Evolutionary conservation across 2,888 invertebrate species (phyloP).

Genomic region (Phengaris arion): DNA sequence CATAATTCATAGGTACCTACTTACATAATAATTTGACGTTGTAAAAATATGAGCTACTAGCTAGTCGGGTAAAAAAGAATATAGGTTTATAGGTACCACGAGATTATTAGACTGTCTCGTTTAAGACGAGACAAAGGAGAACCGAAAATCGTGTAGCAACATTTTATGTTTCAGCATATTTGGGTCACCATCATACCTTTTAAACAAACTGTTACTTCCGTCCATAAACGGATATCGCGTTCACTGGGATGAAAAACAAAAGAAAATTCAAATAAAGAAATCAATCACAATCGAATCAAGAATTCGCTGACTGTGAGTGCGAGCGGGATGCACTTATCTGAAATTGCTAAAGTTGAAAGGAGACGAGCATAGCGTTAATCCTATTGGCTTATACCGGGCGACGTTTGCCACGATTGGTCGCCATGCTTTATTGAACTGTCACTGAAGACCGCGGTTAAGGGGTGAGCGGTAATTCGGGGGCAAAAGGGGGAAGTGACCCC

Average conservation of each 20-base stretch:
- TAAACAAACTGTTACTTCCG: conserved; percentile 39
- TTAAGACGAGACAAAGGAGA: background rate
- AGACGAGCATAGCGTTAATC: conserved; percentile 69
- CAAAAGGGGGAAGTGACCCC: conserved; percentile 54
- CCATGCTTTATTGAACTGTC: conserved; percentile 78
- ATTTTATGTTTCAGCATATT: background rate
- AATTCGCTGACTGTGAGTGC: conserved; percentile 65
- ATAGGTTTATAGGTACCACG: background rate
- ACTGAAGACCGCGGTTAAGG: conserved; percentile 76
- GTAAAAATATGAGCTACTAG: too few species aligned
- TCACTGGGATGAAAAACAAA: conserved; percentile 68
- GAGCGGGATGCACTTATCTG: conserved; percentile 51
- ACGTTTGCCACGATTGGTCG: conserved; percentile 79
- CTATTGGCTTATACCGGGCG: conserved; percentile 78
- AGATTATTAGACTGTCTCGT: background rate
- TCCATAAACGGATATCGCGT: conserved; percentile 42
- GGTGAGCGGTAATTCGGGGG: conserved; percentile 74
- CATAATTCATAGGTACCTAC: too few species aligned
- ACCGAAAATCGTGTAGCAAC: background rate
- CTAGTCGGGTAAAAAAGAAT: background rate
- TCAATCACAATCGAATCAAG: conserved; percentile 77
- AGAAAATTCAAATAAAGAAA: conserved; percentile 72
- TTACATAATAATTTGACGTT: too few species aligned
- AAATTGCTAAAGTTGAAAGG: conserved; percentile 43
- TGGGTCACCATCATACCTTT: background rate